Evolutionary conservation across 2,797 vertebrate species (phyloP), one percentile per base, ranked within the genome.

Genomic region (Aeoliscus strigatus): DNA sequence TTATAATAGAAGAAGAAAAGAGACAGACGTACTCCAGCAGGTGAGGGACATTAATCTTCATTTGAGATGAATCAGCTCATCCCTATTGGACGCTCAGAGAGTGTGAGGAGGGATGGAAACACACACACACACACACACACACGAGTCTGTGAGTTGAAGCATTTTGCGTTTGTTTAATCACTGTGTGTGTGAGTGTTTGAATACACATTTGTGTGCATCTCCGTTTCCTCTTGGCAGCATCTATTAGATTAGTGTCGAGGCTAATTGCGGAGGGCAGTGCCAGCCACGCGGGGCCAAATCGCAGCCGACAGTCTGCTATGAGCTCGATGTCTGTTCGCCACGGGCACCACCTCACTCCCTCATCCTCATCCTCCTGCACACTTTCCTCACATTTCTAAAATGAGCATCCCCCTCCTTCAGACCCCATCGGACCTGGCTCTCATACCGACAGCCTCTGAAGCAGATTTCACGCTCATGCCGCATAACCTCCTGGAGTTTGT

Each of bases 21-120:
- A 52, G 35, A 47, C 51, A 69, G 67, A 61, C 54, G 61, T 44
- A 33, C 31, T 38, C 40, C 38, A 41, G 24, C 6, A 15, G 42
- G 26, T 57, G 55, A 61, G 45, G 35, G 21, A 59, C 62, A 74
- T 83, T 77, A 27, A 68, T 81, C 73, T 79, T 77, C 58, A 80
- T 83, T 83, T 79, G 53, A 54, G 41, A 41, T 46, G 43, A 69
- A 60, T 60, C 62, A 57, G 35, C 73, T 71, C 49, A 52, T 66
- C 42, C 64, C 50, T 52, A 29, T 38, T 36, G 55, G 61, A 63
- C 47, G 58, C 12, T 51, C 33, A 39, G 35, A 30, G 30, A 33
- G 9, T 47, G 39, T 58, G 18, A 21, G 18, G 48, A n/a, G 27
- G 27, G 39, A 28, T 11, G 46, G 27, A 48, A 24, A 39, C 43